Percentiles rank a stretch among this genome's conserved stretches.
These are phyloP conservation scores for Conopomorpha cramerella DNA, from an alignment of 1,140 invertebrate species.

Conservation along the genomic window DNA sequence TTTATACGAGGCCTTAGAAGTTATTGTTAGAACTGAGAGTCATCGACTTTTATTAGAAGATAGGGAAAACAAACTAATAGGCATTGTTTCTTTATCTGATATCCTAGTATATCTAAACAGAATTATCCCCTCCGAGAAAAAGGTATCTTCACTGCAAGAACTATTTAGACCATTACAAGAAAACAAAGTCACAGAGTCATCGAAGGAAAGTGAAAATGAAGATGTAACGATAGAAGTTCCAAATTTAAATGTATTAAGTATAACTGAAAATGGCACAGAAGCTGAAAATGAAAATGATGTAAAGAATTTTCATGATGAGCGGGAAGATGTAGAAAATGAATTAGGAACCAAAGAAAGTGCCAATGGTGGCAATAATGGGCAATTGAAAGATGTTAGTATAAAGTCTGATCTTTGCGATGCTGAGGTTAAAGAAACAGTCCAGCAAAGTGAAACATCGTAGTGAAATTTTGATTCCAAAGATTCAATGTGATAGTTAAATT, in stretches of 20 bases:
- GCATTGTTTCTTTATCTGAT: slow-evolving; percentile 50
- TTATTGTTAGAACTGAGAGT: slow-evolving; percentile 58
- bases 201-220: slow-evolving; percentile 43
- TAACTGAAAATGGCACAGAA: slow-evolving; percentile 25
- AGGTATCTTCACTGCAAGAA: slow-evolving; percentile 48
- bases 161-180: slow-evolving; percentile 47
- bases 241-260: slow-evolving; percentile 16
- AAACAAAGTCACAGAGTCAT: slow-evolving; percentile 43
- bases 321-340: neutral
- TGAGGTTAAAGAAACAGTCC: too few relatives aligned
- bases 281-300: slow-evolving; percentile 9
- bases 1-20: slow-evolving; percentile 58
- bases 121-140: slow-evolving; percentile 48
- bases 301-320: too few relatives aligned
- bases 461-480: slow-evolving; percentile 39
- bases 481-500: slow-evolving; percentile 34
- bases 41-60: slow-evolving; percentile 55
- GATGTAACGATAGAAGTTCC: slow-evolving; percentile 44
- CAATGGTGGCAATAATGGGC: neutral
- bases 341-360: neutral
- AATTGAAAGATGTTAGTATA: slow-evolving; percentile 2
- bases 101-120: slow-evolving; percentile 55
- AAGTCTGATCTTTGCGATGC: too few relatives aligned
- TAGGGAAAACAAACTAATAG: slow-evolving; percentile 47
- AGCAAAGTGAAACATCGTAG: slow-evolving; percentile 12